These are phyloP conservation scores for Drosophila nigritarsus DNA, from an alignment of 2,888 invertebrate genomes.

Conservation along the genomic window DNA sequence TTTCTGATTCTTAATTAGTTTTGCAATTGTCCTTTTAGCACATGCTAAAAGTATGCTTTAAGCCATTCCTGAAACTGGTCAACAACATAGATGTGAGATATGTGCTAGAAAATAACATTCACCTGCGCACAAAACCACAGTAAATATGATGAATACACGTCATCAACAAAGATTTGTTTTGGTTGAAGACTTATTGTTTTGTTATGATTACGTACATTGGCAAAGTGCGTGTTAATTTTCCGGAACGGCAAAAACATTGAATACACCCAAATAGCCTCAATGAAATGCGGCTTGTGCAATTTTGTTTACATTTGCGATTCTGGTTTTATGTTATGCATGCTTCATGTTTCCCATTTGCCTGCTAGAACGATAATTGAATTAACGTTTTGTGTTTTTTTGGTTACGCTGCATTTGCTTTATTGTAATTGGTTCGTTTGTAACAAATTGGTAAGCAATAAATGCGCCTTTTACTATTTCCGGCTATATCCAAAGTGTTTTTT, in stretches of 20 bases:
- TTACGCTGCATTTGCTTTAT: slow-evolving; percentile 60
- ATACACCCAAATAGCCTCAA: background rate
- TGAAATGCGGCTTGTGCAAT: background rate
- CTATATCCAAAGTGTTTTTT: slow-evolving; percentile 19
- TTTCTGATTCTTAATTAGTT: background rate
- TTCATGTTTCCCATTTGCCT: slow-evolving; percentile 2
- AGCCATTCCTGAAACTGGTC: background rate
- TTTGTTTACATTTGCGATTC: slow-evolving; percentile 28
- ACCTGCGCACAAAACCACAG: background rate
- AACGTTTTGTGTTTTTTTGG: slow-evolving; percentile 20
- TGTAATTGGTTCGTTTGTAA: slow-evolving; percentile 56
- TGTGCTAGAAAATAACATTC: background rate
- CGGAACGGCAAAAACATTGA: background rate
- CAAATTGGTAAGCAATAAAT: slow-evolving; percentile 56
- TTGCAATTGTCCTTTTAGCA: background rate
- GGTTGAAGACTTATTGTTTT: background rate
- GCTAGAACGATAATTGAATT: slow-evolving; percentile 3
- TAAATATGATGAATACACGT: background rate
- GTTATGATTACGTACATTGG: background rate
- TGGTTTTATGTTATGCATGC: slow-evolving; percentile 36
- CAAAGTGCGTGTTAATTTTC: background rate
- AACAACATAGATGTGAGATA: background rate
- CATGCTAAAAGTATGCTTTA: background rate
- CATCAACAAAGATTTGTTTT: background rate
- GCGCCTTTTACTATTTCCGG: slow-evolving; percentile 37